Evolutionary conservation across 2,797 vertebrate species (phyloP).

Genomic region (Cercopithecus petaurista): DNA sequence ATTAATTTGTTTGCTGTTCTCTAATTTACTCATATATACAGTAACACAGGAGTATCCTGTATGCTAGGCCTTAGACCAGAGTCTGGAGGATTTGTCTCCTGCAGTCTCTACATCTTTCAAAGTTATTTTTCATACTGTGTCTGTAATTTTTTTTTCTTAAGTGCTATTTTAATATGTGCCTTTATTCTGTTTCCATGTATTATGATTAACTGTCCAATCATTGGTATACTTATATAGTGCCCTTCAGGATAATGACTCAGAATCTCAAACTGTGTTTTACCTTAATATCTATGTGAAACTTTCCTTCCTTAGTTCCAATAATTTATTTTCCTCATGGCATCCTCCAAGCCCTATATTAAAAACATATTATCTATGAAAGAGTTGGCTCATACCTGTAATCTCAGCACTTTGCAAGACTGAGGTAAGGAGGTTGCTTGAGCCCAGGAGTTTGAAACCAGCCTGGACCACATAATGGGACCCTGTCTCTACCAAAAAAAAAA

Average conservation of each 20-base stretch:
- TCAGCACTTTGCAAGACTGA: neutral
- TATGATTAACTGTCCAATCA: neutral
- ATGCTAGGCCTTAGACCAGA: neutral
- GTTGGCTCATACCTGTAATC: neutral
- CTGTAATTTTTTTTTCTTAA: conserved; percentile 36
- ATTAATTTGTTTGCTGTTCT: neutral
- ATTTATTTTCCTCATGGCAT: neutral
- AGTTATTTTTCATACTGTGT: neutral
- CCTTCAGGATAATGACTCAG: neutral
- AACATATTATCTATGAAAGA: neutral
- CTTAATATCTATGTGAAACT: neutral
- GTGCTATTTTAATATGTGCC: conserved; percentile 13
- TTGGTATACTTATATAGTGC: neutral
- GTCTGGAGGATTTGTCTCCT: neutral
- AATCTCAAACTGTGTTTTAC: neutral
- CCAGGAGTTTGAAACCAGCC: neutral
- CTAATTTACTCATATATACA: neutral
- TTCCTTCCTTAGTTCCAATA: conserved; percentile 1
- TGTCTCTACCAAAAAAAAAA: neutral
- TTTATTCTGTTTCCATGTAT: conserved; percentile 20
- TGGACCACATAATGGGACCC: neutral
- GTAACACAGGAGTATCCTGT: neutral
- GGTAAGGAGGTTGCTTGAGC: neutral
- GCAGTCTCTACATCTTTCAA: neutral
- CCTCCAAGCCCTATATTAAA: neutral